Evolutionary conservation across 2,113 vertebrate species (phyloP).

Genomic region (Synodontis membranacea): DNA sequence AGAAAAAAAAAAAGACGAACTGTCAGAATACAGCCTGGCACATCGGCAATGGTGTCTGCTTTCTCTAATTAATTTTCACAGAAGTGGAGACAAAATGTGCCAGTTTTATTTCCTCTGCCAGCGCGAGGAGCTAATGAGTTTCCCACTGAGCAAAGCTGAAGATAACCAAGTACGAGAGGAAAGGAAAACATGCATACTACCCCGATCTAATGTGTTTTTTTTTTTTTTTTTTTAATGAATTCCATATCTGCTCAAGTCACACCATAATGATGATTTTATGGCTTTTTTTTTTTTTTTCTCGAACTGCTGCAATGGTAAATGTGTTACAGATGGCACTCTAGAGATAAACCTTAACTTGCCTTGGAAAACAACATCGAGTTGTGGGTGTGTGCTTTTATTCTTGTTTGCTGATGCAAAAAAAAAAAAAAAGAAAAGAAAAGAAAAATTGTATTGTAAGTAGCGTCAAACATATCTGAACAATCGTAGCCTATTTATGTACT

Average conservation of each 20-base stretch:
- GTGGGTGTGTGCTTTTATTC: background rate
- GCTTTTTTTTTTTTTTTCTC: conserved; percentile 41
- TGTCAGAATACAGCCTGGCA: conserved; percentile 52
- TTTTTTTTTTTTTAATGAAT: conserved; percentile 45
- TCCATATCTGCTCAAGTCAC: conserved; percentile 52
- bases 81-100: conserved; percentile 59
- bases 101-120: conserved; percentile 55
- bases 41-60: conserved; percentile 52
- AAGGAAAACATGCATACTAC: conserved; percentile 49
- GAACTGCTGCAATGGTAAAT: conserved; percentile 48
- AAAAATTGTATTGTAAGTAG: background rate
- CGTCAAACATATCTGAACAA: background rate
- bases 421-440: too few species aligned
- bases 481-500: background rate
- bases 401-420: background rate
- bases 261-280: conserved; percentile 54
- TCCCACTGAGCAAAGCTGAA: conserved; percentile 57
- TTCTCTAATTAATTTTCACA: conserved; percentile 60
- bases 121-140: conserved; percentile 58
- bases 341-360: conserved; percentile 42
- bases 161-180: conserved; percentile 48
- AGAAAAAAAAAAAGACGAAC: conserved; percentile 39
- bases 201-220: conserved; percentile 52
- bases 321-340: conserved; percentile 44
- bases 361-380: conserved; percentile 27